Evolutionary conservation across 1,140 invertebrate genomes (phyloP), one percentile per base, ranked within the genome.

Genomic region (Drosophila pallidifrons): DNA sequence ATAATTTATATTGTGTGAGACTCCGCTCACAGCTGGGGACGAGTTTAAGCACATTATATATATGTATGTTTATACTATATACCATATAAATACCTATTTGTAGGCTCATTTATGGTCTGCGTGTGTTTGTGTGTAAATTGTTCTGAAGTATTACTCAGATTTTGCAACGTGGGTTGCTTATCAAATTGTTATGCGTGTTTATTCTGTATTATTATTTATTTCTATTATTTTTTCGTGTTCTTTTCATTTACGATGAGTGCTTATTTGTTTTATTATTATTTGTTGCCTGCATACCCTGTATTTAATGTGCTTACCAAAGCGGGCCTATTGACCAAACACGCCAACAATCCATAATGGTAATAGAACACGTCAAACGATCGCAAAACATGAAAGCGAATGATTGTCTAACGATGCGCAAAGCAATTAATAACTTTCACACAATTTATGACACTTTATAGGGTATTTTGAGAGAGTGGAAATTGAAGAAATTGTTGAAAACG

Each of bases 81-180:
- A 11, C 35, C 20, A 25, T 38, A 46, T 55, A 65, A n/a, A 54
- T 65, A 54, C 4, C n/a, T 13, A 32, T 67, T 46, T 66, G 51
- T 15, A 58, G 16, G 28, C 30, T 30, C 41, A 64, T 64, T 57
- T 69, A 51, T 52, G 32, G 54, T 16, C 13, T 13, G 38, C 32
- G 38, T 66, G 65, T 47, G 11, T 41, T 20, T 32, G 32, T 52
- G 32, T 10, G 20, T 54, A 7, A 10, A 38, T 11, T 52, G 61
- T 13, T 38, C 10, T 55, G 51, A 55, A 64, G 60, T 45, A 55
- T 64, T 71, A 71, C 49, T 71, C 68, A 71, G 68, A 71, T 55
- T 57, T 71, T 11, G 68, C 60, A 71, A 71, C 68, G 72, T 61
- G 57, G 57, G 58, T 3, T 28, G 32, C 66, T 76, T 81, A 80